Evolutionary conservation across 2,797 vertebrate genomes (phyloP).

Genomic region (Buphagus erythrorhynchus): DNA sequence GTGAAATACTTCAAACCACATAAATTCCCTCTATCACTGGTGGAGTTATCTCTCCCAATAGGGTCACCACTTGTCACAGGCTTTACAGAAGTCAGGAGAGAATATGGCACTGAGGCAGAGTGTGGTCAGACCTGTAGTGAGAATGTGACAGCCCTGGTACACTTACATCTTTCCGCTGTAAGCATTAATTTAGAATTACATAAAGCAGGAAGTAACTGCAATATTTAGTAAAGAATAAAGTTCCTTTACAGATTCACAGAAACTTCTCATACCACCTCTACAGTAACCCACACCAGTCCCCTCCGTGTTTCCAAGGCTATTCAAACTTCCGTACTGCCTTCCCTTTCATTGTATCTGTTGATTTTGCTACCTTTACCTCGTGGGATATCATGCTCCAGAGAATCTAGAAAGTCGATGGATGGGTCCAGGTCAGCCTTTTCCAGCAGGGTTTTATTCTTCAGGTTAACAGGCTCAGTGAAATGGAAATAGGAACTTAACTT

Average conservation of each 20-base stretch:
- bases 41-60: background rate
- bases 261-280: background rate
- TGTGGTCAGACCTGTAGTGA: background rate
- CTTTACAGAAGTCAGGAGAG: background rate
- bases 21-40: background rate
- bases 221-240: background rate
- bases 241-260: background rate
- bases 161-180: background rate
- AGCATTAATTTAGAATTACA: background rate
- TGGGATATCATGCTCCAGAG: conserved; percentile 88
- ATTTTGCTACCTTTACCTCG: conserved; percentile 80
- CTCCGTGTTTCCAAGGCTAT: background rate
- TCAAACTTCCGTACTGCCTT: background rate
- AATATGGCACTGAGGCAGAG: background rate
- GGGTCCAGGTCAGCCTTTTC: conserved; percentile 87
- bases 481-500: conserved; percentile 90
- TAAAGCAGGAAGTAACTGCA: background rate
- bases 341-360: background rate
- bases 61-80: background rate
- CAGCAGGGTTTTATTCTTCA: conserved; percentile 85
- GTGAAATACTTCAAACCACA: conserved; percentile 43
- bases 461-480: conserved; percentile 81
- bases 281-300: background rate
- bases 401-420: conserved; percentile 89
- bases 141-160: background rate